Evolutionary conservation across 2,888 invertebrate species (phyloP).

Genomic region (Xestia ashworthii): DNA sequence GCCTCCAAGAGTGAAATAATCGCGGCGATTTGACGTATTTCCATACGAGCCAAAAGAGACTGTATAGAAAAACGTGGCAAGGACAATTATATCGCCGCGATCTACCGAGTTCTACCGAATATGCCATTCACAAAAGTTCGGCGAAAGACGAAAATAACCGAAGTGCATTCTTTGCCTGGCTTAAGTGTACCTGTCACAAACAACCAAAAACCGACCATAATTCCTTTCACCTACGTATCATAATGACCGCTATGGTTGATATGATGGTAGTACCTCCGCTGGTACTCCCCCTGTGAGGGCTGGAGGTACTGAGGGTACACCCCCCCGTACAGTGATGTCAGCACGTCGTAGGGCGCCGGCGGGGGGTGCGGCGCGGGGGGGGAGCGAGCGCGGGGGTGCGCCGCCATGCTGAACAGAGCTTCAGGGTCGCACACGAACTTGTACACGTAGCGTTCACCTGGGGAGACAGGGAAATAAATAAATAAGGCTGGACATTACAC

Average conservation of each 20-base stretch:
- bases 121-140: neutral
- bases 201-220: neutral
- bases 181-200: neutral
- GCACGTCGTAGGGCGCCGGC: constrained; percentile 77
- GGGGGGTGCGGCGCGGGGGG: constrained; percentile 61
- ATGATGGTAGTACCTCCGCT: constrained; percentile 73
- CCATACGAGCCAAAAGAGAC: too few relatives aligned
- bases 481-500: too few relatives aligned
- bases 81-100: too few relatives aligned
- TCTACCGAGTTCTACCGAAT: too few relatives aligned
- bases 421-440: constrained; percentile 99
- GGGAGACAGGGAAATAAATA: too few relatives aligned
- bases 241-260: constrained; percentile 72
- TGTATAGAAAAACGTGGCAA: too few relatives aligned
- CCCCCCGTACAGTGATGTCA: constrained; percentile 79
- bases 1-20: too few relatives aligned
- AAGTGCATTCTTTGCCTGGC: neutral
- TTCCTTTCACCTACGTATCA: constrained; percentile 63
- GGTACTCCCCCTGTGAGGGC: constrained; percentile 68
- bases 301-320: constrained; percentile 78
- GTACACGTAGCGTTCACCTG: constrained; percentile 98
- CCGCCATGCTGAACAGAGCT: constrained; percentile 96
- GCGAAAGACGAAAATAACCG: neutral
- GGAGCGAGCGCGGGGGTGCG: constrained; percentile 70
- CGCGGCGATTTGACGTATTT: too few relatives aligned